Conservation (phyloP, 2,888 invertebrate species). For the Rhopalosiphum nymphaeae region DNA sequence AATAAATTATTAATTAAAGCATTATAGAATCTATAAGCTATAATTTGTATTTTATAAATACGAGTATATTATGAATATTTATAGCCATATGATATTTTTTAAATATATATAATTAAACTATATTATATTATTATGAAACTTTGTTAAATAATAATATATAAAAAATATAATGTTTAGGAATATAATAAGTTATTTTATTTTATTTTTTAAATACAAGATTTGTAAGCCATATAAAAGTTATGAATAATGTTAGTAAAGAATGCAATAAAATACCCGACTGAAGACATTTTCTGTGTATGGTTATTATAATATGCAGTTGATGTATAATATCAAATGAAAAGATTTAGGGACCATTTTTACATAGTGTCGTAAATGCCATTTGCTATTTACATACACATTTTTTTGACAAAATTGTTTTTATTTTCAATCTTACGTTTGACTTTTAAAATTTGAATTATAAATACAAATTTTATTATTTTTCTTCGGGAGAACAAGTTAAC, state of each 20-base stretch:
- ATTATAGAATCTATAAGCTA: not conserved
- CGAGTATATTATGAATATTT: not conserved
- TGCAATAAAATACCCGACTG: not conserved
- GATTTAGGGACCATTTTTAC: not conserved
- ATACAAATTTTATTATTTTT: not conserved
- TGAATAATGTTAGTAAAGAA: not conserved
- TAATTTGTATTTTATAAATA: not conserved
- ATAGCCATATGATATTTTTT: not conserved
- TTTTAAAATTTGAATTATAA: not conserved
- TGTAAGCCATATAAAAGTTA: not conserved
- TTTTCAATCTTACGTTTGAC: not conserved
- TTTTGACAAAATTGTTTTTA: not conserved
- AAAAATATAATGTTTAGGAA: not conserved
- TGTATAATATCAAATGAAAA: slow-evolving; percentile 12
- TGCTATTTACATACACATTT: not conserved
- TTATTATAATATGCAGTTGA: not conserved
- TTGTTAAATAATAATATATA: not conserved
- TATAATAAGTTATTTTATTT: not conserved
- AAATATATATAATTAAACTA: not conserved
- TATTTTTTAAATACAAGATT: not conserved
- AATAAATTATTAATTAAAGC: not conserved
- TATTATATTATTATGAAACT: not conserved
- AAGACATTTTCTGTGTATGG: not conserved
- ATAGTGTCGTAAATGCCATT: not conserved
- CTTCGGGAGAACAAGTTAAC: not conserved